Evolutionary conservation across 2,113 vertebrate species (phyloP).

Genomic region (Dolichotis patagonum): DNA sequence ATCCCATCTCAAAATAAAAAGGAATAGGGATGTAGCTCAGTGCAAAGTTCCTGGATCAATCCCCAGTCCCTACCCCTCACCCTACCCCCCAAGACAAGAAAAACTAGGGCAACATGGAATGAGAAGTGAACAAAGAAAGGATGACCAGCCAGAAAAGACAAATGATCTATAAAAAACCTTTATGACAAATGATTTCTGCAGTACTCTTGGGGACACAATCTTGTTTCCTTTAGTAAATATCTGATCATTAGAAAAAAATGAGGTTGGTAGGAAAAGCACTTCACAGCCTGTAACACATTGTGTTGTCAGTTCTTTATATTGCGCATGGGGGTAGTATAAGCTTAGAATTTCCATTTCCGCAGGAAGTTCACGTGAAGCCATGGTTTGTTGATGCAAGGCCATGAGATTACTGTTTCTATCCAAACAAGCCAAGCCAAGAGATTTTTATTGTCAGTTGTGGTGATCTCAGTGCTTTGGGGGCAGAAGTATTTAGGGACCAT

Average conservation of each 20-base stretch:
- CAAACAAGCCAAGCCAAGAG: neutral
- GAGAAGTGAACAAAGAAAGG: neutral
- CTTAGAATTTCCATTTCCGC: neutral
- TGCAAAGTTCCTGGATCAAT: neutral
- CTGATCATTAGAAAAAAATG: neutral
- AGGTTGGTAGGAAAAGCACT: neutral
- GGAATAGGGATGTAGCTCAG: neutral
- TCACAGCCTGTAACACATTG: neutral
- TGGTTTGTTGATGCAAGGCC: neutral
- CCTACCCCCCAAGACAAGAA: neutral
- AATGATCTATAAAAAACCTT: neutral
- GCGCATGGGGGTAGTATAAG: too few relatives aligned
- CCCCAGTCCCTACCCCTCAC: neutral
- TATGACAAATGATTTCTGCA: neutral
- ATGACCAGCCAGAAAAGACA: neutral
- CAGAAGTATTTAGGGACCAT: neutral
- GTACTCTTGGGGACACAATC: neutral
- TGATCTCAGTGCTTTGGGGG: neutral
- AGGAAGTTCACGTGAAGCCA: neutral
- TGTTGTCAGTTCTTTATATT: neutral
- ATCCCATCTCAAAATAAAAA: neutral
- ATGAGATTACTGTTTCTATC: neutral
- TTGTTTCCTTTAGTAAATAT: neutral
- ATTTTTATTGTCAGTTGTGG: neutral
- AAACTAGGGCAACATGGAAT: neutral